Evolutionary conservation across 1,140 invertebrate genomes (phyloP), one percentile per base, ranked within the genome.

Genomic region (Lethrus apterus): DNA sequence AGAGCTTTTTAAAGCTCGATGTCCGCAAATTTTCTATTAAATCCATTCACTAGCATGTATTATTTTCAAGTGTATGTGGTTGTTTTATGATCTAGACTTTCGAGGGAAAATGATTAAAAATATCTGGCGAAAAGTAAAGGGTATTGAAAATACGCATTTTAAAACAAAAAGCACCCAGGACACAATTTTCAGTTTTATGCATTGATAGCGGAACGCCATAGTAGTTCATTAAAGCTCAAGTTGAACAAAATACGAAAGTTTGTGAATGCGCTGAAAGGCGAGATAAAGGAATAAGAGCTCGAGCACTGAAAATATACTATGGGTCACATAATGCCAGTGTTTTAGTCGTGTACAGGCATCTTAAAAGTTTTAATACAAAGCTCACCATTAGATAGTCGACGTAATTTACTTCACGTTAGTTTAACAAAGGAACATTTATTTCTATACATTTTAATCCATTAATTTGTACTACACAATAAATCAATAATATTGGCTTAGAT

Each of bases 261-360:
- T 54, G 57, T 61, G 59, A 59, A 61, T 57, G 57, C 55, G 51
- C 51, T 61, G 59, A 61, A 61, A 59, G 57, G 55, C 57, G 55
- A 61, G 57, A 61, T 61, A 59, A 61, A 61, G 59, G 59, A 59
- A 61, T 58, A 56, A 61, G 59, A 50, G 59, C 56, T 45, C 38
- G 35, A 45, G 46, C 41, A 46, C 36, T 54, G 50, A 52, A 59
- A 57, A 59, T 55, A 58, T 55, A 56, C 46, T 56, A 55, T 48
- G 47, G 50, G 51, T 58, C 57, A 56, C 57, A 61, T 61, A 61
- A 61, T 61, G 41, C 53, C 52, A 47, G 51, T 59, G 57, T 59
- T 58, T 38, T 38, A 38, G 35, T 21, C 35, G 20, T 18, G 24
- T 21, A 38, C 35, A 21, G 35, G 24, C 35, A 38, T 21, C 35